Conservation (phyloP, 2,113 vertebrate genomes). For the Periophthalmodon schlosseri region DNA sequence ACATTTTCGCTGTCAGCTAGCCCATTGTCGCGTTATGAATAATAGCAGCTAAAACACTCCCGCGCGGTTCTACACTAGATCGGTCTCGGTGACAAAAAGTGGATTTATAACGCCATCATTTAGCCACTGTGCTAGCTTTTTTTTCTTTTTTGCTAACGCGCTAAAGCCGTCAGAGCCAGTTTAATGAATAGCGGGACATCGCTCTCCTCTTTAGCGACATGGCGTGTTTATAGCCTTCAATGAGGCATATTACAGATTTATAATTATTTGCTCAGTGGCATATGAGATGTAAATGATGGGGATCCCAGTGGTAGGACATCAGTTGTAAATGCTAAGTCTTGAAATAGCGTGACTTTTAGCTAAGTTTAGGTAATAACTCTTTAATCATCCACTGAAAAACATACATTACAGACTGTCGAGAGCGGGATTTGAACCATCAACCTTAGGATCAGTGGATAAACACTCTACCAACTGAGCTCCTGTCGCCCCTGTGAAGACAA, state of each 20-base stretch:
- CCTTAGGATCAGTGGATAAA: too few relatives aligned
- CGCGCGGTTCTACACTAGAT: neutral
- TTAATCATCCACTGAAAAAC: too few relatives aligned
- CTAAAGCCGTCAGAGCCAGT: neutral
- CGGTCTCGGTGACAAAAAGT: neutral
- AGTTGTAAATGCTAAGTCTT: neutral
- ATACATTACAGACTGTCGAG: too few relatives aligned
- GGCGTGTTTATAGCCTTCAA: neutral
- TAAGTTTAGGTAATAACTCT: neutral
- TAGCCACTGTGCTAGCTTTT: neutral
- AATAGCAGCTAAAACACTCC: neutral
- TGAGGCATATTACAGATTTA: neutral
- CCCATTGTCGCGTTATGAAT: slow-evolving; percentile 5
- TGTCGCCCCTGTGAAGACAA: too few relatives aligned
- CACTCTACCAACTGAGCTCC: too few relatives aligned
- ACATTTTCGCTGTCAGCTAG: neutral
- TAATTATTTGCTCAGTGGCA: neutral
- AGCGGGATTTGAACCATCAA: too few relatives aligned
- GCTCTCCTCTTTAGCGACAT: neutral
- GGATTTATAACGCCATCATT: slow-evolving; percentile 2
- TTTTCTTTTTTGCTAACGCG: neutral
- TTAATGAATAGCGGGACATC: neutral
- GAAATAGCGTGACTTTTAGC: neutral
- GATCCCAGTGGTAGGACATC: neutral
- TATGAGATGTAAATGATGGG: neutral